Evolutionary conservation across 2,113 vertebrate species (phyloP).

Genomic region (Laticauda laticaudata): DNA sequence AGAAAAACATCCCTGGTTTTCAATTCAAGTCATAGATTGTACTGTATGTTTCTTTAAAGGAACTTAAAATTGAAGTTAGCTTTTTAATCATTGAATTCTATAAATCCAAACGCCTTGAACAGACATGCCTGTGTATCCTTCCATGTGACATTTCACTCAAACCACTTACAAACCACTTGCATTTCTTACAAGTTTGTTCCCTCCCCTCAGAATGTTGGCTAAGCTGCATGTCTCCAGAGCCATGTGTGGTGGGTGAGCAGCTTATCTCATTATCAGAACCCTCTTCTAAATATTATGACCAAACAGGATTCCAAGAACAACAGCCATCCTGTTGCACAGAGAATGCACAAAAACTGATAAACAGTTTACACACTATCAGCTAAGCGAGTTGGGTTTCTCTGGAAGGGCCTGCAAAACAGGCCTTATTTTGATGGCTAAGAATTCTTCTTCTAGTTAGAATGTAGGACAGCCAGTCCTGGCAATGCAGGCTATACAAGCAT

Average conservation of each 20-base stretch:
- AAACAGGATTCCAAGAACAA: slow-evolving; percentile 74
- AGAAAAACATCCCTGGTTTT: slow-evolving; percentile 27
- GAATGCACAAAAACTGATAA: slow-evolving; percentile 72
- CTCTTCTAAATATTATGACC: slow-evolving; percentile 80
- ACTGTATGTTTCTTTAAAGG: slow-evolving; percentile 60
- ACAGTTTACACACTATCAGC: slow-evolving; percentile 71
- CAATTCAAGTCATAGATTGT: slow-evolving; percentile 52
- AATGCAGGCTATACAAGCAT: neutral
- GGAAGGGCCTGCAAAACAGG: slow-evolving; percentile 63
- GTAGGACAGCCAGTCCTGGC: slow-evolving; percentile 26
- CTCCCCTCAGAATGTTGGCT: slow-evolving; percentile 71
- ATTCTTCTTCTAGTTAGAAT: slow-evolving; percentile 53
- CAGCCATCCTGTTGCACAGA: slow-evolving; percentile 71
- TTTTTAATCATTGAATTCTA: slow-evolving; percentile 67
- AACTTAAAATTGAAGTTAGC: slow-evolving; percentile 81
- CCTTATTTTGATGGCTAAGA: slow-evolving; percentile 60
- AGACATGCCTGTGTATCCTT: slow-evolving; percentile 68
- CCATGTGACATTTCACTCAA: slow-evolving; percentile 70
- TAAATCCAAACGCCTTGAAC: slow-evolving; percentile 71
- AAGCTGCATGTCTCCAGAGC: slow-evolving; percentile 56
- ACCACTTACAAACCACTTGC: slow-evolving; percentile 65
- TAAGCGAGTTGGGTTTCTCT: slow-evolving; percentile 73
- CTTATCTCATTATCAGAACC: slow-evolving; percentile 73
- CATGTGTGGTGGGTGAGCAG: slow-evolving; percentile 72
- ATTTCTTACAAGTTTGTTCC: slow-evolving; percentile 65